A percentile compares a stretch with the other conserved stretches of the same genome.
phyloP scores from a whole-genome alignment of 2,113 vertebrate genomes.

The Phyllopteryx taeniolatus region DNA sequence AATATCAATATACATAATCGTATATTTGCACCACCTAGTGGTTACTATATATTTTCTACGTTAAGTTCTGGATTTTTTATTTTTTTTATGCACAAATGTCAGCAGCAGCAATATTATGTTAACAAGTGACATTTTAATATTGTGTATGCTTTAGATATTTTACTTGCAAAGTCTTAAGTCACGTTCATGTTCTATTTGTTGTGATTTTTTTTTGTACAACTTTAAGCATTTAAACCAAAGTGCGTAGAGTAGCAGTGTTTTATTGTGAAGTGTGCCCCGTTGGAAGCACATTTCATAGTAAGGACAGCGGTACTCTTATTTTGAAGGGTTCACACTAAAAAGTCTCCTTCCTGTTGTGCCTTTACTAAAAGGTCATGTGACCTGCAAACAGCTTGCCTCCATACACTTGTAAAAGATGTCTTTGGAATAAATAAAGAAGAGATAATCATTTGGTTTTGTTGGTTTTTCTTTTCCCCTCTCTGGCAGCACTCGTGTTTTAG shows the following conservation, averaged over 20 bases:
- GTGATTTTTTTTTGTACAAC: neutral
- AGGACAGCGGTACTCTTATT: neutral
- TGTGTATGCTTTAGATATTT: neutral
- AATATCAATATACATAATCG: neutral
- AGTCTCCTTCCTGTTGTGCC: slow-evolving; percentile 78
- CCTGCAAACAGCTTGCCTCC: slow-evolving; percentile 8
- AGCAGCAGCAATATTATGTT: neutral
- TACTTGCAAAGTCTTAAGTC: neutral
- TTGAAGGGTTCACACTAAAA: neutral
- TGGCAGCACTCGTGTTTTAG: too few relatives aligned
- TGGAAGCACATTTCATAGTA: neutral
- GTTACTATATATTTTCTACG: neutral
- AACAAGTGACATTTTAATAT: neutral
- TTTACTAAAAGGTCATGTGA: slow-evolving; percentile 61
- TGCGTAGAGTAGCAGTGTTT: neutral
- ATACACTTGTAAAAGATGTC: neutral
- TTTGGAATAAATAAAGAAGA: neutral
- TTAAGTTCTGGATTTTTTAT: neutral
- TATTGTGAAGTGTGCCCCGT: neutral
- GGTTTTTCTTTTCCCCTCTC: too few relatives aligned
- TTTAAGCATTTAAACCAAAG: neutral
- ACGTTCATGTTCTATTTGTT: neutral
- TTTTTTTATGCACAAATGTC: too few relatives aligned
- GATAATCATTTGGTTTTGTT: neutral
- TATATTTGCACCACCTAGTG: neutral